Evolutionary conservation across 2,888 invertebrate genomes (phyloP).

Genomic region (Tenthredo scrophulariae): DNA sequence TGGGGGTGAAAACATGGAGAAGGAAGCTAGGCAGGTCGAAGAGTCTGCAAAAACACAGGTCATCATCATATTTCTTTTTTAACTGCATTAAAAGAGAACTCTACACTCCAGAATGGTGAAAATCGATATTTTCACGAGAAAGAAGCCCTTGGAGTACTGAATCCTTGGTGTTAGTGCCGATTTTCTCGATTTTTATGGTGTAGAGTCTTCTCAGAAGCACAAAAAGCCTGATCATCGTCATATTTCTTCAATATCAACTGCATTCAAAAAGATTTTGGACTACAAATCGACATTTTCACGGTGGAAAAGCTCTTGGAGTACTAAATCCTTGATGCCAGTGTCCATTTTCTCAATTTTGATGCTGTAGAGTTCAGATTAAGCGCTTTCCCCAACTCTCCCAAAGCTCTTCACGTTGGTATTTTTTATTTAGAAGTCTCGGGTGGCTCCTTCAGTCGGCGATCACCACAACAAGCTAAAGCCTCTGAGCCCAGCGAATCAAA

Average conservation of each 20-base stretch:
- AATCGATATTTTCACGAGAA: not conserved
- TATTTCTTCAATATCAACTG: not conserved
- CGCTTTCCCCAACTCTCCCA: not conserved
- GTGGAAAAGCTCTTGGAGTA: not conserved
- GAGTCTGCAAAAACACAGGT: constrained; percentile 68
- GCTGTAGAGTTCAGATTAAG: not conserved
- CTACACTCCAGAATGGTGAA: not conserved
- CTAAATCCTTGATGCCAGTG: not conserved
- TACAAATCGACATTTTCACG: not conserved
- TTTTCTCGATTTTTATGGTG: not conserved
- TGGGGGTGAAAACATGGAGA: constrained; percentile 60
- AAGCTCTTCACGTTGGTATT: not conserved
- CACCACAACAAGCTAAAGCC: constrained; percentile 71
- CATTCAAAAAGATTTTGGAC: not conserved
- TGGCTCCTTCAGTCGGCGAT: constrained; percentile 62
- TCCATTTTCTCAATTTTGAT: not conserved
- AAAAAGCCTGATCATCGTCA: not conserved
- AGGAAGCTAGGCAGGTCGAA: constrained; percentile 65
- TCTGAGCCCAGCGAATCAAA: constrained; percentile 69
- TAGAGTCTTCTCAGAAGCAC: not conserved
- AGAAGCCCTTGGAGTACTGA: not conserved
- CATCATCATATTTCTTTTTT: not conserved
- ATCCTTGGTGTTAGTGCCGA: not conserved
- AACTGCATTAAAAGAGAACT: not conserved
- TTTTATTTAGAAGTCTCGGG: constrained; percentile 57